Percentiles rank a stretch among this genome's conserved stretches.
Evolutionary conservation across 2,797 vertebrate species (phyloP).

Genomic region (Carduelis carduelis): DNA sequence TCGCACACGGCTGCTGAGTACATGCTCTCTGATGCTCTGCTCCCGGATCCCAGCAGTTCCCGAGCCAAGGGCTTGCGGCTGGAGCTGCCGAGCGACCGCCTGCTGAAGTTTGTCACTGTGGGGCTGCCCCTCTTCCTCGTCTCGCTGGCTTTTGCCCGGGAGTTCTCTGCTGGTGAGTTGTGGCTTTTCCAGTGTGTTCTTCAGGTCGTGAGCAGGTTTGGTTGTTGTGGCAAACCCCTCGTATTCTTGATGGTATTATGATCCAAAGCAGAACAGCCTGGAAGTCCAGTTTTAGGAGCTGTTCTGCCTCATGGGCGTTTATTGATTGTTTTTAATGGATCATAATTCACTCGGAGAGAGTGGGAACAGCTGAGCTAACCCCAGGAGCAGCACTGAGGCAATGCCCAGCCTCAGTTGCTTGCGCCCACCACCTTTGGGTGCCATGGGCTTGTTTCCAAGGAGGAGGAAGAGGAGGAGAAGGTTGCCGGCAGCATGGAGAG

Average conservation of each 20-base stretch:
- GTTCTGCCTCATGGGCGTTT: not conserved
- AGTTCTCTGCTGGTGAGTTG: constrained; percentile 87
- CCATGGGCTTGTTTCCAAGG: rapidly evolving
- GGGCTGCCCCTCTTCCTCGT: constrained; percentile 91
- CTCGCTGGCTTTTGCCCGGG: constrained; percentile 89
- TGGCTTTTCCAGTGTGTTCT: not conserved
- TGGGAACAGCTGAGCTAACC: not conserved
- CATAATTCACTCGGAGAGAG: not conserved
- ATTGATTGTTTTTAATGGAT: not conserved
- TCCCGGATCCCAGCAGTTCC: constrained; percentile 76
- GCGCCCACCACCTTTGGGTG: not conserved
- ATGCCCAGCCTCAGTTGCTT: not conserved
- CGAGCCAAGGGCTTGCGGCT: constrained; percentile 81
- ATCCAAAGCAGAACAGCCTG: rapidly evolving
- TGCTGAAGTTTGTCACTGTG: constrained; percentile 89
- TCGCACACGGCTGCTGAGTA: constrained; percentile 88
- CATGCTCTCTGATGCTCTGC: constrained; percentile 92
- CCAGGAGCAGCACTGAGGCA: not conserved
- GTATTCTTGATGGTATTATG: rapidly evolving
- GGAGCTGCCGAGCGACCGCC: constrained; percentile 90
- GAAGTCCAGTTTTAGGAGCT: not conserved
- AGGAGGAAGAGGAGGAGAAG: not conserved
- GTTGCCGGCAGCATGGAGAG: not conserved
- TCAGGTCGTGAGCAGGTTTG: rapidly evolving
- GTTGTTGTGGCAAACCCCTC: rapidly evolving